These are phyloP conservation scores for Microctenopoma stevenorrisi DNA, from an alignment of 2,797 vertebrate species.

Conservation along the genomic window DNA sequence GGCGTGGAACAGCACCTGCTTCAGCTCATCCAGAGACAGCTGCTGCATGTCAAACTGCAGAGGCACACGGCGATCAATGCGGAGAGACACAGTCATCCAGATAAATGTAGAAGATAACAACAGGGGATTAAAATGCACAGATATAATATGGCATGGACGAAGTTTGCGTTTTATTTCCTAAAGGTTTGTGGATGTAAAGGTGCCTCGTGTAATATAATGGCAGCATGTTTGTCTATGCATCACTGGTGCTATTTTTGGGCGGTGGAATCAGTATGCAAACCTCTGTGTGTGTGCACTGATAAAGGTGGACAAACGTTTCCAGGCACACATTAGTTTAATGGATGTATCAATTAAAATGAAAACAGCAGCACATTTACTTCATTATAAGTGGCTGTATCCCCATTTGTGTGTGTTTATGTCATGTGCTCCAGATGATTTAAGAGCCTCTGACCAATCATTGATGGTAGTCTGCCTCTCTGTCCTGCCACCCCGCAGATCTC, in stretches of 20 bases:
- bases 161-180: conserved; percentile 8
- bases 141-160: background rate
- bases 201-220: conserved; percentile 34
- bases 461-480: conserved; percentile 8
- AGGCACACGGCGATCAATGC: conserved; percentile 62
- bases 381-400: conserved; percentile 17
- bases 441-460: conserved; percentile 21
- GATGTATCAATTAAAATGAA: conserved; percentile 23
- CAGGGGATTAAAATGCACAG: conserved; percentile 28
- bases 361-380: conserved; percentile 12
- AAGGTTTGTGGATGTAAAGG: conserved; percentile 6
- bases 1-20: conserved; percentile 98
- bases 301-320: conserved; percentile 16
- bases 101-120: conserved; percentile 39
- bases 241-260: conserved; percentile 40
- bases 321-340: conserved; percentile 13
- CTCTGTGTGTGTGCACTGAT: conserved; percentile 16
- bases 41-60: conserved; percentile 98
- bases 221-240: conserved; percentile 33
- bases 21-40: conserved; percentile 97
- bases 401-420: conserved; percentile 8
- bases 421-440: conserved; percentile 45
- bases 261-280: conserved; percentile 50
- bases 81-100: conserved; percentile 47
- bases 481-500: background rate